Evolutionary conservation across 2,888 invertebrate species (phyloP).

Genomic region (Allygus modestus): DNA sequence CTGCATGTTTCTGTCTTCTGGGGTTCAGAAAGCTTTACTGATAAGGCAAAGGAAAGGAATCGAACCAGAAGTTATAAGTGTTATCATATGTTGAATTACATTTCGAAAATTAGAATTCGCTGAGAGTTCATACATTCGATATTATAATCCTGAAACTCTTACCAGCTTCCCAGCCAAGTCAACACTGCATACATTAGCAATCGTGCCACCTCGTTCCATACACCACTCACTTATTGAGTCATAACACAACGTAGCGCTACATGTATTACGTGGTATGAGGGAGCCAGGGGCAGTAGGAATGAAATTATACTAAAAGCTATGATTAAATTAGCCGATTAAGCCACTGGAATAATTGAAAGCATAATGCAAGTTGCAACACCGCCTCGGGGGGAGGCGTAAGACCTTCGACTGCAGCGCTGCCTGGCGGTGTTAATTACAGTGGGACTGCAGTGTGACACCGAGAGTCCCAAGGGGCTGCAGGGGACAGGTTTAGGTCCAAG

Average conservation of each 20-base stretch:
- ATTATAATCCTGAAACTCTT: too few species aligned
- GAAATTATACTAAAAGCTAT: conserved; percentile 41
- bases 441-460: neutral
- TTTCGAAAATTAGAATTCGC: too few species aligned
- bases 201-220: neutral
- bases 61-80: too few species aligned
- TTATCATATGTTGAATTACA: too few species aligned
- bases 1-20: too few species aligned
- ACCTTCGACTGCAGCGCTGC: conserved; percentile 34
- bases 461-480: neutral
- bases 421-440: conserved; percentile 9
- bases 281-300: conserved; percentile 14
- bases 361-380: conserved; percentile 34
- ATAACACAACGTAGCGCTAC: conserved; percentile 7
- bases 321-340: conserved; percentile 47
- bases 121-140: too few species aligned
- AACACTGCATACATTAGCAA: too few species aligned
- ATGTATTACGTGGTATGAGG: conserved; percentile 24
- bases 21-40: too few species aligned
- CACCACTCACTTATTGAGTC: conserved; percentile 15
- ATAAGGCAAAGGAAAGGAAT: too few species aligned
- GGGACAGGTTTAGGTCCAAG: neutral
- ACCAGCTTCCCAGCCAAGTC: too few species aligned
- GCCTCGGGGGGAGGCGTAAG: conserved; percentile 29
- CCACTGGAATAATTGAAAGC: conserved; percentile 46